phyloP scores from a whole-genome alignment of 2,797 vertebrate genomes.

The Loris lydekkerianus region DNA sequence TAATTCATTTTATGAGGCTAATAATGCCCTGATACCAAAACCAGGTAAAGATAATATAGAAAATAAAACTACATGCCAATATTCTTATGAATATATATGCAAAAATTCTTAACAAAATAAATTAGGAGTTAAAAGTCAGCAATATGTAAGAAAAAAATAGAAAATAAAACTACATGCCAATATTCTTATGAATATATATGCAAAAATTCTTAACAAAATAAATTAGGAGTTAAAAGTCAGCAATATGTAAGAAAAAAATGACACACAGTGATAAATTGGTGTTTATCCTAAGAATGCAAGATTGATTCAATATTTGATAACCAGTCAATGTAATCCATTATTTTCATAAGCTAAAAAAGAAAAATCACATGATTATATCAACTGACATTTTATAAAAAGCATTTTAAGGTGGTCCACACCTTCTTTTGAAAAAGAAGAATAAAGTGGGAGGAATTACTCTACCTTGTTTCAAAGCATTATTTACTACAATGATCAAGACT shows the following conservation, averaged over 20 bases:
- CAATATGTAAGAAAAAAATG: background rate
- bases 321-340: background rate
- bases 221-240: background rate
- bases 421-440: background rate
- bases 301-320: background rate
- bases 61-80: no score
- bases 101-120: background rate
- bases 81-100: no score
- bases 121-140: background rate
- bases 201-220: background rate
- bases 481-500: background rate
- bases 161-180: background rate
- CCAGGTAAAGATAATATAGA: background rate
- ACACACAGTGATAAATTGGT: background rate
- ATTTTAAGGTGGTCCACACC: background rate
- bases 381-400: background rate
- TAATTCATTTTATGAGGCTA: background rate
- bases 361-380: background rate
- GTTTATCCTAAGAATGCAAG: background rate
- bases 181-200: no score
- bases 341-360: background rate
- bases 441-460: background rate
- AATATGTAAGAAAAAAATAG: background rate
- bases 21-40: background rate
- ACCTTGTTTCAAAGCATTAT: background rate